Evolutionary conservation across 1,140 invertebrate species (phyloP), one percentile per base, ranked within the genome.

Genomic region (Ganaspis sp.): DNA sequence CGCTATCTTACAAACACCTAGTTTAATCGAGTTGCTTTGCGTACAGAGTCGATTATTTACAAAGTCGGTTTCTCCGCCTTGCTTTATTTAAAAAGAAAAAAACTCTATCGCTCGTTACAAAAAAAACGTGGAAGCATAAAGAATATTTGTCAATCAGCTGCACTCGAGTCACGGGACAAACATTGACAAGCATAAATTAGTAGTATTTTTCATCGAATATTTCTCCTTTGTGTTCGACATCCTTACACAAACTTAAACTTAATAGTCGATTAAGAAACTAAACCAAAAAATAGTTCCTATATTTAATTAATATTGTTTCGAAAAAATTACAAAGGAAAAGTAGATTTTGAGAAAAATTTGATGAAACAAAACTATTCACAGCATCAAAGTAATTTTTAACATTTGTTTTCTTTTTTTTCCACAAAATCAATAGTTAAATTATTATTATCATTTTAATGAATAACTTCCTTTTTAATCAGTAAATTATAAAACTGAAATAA

Each of bases 11-110:
- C 77, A 82, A 49, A 82, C 73, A 79, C 73, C 74, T 74, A 77
- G 58, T 75, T 82, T 75, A 75, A 78, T 74, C 81, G 74, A 86
- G 83, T 76, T 75, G 74, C 76, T 80, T 83, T 73, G 76, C 80
- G 74, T 80, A 76, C 77, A 80, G 82, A 82, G 84, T 82, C 76
- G 81, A 82, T 81, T 86, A 64, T 69, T 74, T 81, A 77, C 80
- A 81, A 82, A 83, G 84, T 82, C 75, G 83, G 81, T 83, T 87
- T 87, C 84, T 85, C 82, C 83, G 79, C 81, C 69, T 85, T 83
- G 79, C 38, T 76, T 49, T 49, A 6, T 17, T 34, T 37, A 72
- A n/a, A n/a, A n/a, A n/a, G n/a, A n/a, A n/a, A n/a, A n/a, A n/a
- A 80, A 81, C 69, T 81, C 40, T 81, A 69, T 77, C 71, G 74